phyloP scores from a whole-genome alignment of 2,113 vertebrate genomes.

The Theristicus caerulescens region DNA sequence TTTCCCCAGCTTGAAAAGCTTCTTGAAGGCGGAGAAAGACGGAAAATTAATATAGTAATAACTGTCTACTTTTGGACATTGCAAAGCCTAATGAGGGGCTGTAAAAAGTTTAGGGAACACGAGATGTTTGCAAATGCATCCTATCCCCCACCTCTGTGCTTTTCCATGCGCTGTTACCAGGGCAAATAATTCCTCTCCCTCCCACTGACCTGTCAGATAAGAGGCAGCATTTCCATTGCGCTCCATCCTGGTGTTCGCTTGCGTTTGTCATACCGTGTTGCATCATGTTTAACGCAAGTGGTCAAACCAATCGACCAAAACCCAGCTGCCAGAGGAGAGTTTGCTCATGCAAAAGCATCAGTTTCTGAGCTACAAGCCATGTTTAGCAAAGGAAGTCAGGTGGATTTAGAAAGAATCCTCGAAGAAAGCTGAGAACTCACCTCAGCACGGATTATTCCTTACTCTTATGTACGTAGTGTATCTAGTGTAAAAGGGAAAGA shows the following conservation, averaged over 20 bases:
- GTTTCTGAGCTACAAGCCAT: background rate
- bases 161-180: background rate
- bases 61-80: background rate
- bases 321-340: background rate
- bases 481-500: background rate
- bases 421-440: background rate
- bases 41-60: background rate
- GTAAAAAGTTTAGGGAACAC: background rate
- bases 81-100: background rate
- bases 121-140: background rate
- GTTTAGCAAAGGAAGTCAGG: background rate
- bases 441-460: background rate
- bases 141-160: background rate
- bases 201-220: background rate
- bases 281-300: background rate
- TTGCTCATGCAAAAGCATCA: background rate
- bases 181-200: background rate
- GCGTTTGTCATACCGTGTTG: background rate
- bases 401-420: background rate
- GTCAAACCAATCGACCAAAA: background rate
- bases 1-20: background rate
- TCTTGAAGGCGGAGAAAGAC: background rate
- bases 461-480: accelerated
- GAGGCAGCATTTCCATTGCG: background rate
- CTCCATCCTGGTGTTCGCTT: background rate